phyloP scores from a whole-genome alignment of 2,888 invertebrate genomes.

The Eulithis prunata region DNA sequence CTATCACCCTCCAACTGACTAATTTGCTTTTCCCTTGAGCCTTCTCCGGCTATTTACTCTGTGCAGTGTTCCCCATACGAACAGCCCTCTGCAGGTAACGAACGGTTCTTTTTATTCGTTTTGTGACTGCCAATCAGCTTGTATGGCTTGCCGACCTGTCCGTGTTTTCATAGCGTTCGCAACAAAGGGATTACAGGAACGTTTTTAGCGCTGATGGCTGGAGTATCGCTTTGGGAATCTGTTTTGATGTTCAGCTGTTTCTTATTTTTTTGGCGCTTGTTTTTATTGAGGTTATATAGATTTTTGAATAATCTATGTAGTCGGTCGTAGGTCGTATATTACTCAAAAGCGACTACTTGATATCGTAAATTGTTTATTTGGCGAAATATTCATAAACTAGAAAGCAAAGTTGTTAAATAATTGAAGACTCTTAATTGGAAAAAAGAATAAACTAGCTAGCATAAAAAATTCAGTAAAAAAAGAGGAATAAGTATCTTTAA shows the following conservation, averaged over 20 bases:
- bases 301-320: no score
- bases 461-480: no score
- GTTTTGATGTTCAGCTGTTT: not conserved
- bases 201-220: constrained; percentile 4
- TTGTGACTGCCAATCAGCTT: constrained; percentile 38
- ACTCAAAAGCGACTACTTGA: no score
- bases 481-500: no score
- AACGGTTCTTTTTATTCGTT: constrained; percentile 32
- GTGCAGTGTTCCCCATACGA: not conserved
- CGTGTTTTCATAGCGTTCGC: constrained; percentile 14
- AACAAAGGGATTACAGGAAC: constrained; percentile 10
- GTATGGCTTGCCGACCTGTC: constrained; percentile 22
- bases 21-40: not conserved
- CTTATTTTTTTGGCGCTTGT: not conserved
- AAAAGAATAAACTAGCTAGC: no score
- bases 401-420: no score
- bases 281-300: no score
- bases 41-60: constrained; percentile 15
- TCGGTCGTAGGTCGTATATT: no score
- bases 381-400: no score
- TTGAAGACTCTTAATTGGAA: no score
- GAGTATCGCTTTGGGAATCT: not conserved
- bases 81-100: constrained; percentile 31
- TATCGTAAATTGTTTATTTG: no score
- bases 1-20: no score